These are phyloP conservation scores for Galeopterus variegatus DNA, from an alignment of 2,113 vertebrate genomes.

Conservation along the genomic window DNA sequence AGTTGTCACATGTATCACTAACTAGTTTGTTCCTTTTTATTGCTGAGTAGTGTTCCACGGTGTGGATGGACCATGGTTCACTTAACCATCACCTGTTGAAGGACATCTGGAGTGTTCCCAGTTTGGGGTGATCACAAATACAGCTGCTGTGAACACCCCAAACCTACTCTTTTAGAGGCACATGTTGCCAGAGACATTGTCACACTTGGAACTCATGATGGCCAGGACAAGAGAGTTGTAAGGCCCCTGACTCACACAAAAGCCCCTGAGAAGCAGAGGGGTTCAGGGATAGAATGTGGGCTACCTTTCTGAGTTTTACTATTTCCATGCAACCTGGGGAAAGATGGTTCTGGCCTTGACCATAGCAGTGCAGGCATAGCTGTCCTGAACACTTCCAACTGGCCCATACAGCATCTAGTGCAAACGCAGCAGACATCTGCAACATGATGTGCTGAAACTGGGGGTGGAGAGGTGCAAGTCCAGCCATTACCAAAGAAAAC, in stretches of 20 bases:
- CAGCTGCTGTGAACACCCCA: neutral
- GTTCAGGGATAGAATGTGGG: neutral
- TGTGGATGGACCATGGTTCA: no score
- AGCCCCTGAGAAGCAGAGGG: constrained; percentile 3
- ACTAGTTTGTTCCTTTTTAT: neutral
- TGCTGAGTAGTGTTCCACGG: neutral
- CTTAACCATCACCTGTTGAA: neutral
- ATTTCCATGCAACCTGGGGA: no score
- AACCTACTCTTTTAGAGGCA: neutral
- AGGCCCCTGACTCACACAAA: neutral
- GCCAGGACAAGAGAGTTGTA: neutral
- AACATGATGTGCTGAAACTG: no score
- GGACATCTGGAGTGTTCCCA: neutral
- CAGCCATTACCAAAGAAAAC: neutral
- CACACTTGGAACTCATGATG: neutral
- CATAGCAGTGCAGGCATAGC: fast-evolving
- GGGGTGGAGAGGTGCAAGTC: no score
- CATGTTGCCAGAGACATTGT: neutral
- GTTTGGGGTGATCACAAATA: neutral
- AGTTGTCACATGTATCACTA: neutral
- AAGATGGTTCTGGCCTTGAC: neutral
- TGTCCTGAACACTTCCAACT: neutral
- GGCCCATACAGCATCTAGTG: neutral
- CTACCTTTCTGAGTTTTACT: neutral
- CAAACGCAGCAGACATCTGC: neutral